A percentile compares a stretch with the other conserved stretches of the same genome.
Evolutionary conservation across 2,797 vertebrate species (phyloP).

Genomic region (Thaleichthys pacificus): DNA sequence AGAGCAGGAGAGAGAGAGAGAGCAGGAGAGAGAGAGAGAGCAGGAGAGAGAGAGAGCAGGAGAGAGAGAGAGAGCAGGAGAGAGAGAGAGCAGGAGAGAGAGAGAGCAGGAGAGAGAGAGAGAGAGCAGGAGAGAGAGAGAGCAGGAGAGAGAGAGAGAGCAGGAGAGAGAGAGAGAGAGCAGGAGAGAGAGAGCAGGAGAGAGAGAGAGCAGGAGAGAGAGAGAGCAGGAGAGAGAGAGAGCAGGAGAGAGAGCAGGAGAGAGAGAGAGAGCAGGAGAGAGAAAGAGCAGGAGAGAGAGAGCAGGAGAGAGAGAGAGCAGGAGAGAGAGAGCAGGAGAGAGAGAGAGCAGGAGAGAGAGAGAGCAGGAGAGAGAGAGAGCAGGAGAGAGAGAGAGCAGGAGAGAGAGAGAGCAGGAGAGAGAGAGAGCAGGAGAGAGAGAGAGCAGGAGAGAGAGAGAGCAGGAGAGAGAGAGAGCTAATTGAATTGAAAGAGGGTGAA

Average conservation of each 20-base stretch:
- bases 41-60: background rate
- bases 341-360: no score
- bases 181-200: background rate
- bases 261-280: no score
- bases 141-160: background rate
- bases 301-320: no score
- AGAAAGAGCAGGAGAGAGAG: no score
- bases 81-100: conserved; percentile 6
- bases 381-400: no score
- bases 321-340: no score
- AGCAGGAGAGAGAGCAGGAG: no score
- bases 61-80: background rate
- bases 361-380: no score
- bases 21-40: conserved; percentile 12
- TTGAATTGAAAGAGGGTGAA: background rate
- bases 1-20: background rate
- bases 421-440: no score
- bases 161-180: background rate
- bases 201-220: background rate
- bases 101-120: background rate
- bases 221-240: background rate
- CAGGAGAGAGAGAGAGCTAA: background rate
- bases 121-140: background rate
- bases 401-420: no score
- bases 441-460: no score